Base-by-base conservation (phyloP, 2,113 vertebrate genomes). In the Ammospiza nelsoni region DNA sequence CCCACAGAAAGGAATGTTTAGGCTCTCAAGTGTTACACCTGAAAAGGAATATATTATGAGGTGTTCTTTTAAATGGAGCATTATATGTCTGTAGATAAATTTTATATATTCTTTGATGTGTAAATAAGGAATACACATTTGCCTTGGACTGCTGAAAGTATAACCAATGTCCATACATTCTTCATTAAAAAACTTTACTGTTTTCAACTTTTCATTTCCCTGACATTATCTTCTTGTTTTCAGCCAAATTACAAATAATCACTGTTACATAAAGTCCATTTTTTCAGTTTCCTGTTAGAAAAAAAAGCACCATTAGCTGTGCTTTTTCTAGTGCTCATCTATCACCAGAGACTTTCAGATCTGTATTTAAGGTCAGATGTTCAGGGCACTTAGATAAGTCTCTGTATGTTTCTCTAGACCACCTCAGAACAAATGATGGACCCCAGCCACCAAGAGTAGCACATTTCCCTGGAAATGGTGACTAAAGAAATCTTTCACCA, bases 1-100 rank as follows among this genome's bases (percentile, higher is more conserved):
- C 63, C 39, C 63, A 93, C 15, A 85, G 78, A 93, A 96, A 75
- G 43, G 71, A 95, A 94, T 87, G 67, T 87, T 92, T 79, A 95
- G 48, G 43, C 12, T 96, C 67, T 88, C 62, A 91, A 67, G 49
- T 69, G 55, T 79, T 87, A 80, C 44, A 87, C 44, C 76, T 83
- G 66, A 76, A 95, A 90, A 92, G 17, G 46, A 83, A 88, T 86
- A 68, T 88, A 61, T 89, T 84, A 82, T 68, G n/a, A 76, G 25
- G 28, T 67, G 31, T n/a, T 76, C 49, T 46, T 91, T 91, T 87
- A 92, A 92, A 82, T 9, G 23, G 35, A 87, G 33, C 41, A 72
- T 88, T 71, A 84, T 52, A 68, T 54, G n/a, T 59, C 39, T 67
- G 11, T 51, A 74, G 25, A 76, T 90, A 69, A 59, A 69, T 78